These are phyloP conservation scores for Lasioglossum morio DNA, from an alignment of 2,888 invertebrate species.

Conservation along the genomic window DNA sequence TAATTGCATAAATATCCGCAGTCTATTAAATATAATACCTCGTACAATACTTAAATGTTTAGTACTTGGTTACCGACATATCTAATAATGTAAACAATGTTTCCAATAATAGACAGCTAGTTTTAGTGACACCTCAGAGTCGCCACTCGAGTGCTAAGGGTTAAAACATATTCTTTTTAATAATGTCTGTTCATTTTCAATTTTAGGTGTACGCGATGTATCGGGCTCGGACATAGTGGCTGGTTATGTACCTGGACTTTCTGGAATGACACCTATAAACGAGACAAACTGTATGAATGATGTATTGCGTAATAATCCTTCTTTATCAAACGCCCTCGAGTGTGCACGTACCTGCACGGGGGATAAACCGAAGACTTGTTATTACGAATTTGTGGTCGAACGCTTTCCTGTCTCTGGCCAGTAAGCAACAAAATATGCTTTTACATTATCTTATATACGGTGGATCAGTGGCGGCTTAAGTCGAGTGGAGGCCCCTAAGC, in stretches of 20 bases:
- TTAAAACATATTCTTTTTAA: not conserved
- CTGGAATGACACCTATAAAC: constrained; percentile 6
- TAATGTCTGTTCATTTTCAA: not conserved
- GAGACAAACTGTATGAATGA: constrained; percentile 10
- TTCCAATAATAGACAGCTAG: too few species aligned
- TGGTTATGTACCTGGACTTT: constrained; percentile 15
- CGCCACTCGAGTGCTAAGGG: too few species aligned
- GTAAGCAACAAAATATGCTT: constrained; percentile 25
- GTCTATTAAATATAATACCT: too few species aligned
- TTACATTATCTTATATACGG: not conserved
- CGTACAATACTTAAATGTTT: too few species aligned
- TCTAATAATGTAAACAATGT: too few species aligned
- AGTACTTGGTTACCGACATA: too few species aligned
- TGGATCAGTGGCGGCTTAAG: not conserved
- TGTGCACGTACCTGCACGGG: constrained; percentile 77
- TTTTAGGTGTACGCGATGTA: not conserved
- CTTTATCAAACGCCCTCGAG: constrained; percentile 40
- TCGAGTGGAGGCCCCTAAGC: too few species aligned
- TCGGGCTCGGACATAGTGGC: constrained; percentile 43
- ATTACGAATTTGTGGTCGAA: constrained; percentile 74
- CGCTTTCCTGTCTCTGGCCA: constrained; percentile 53
- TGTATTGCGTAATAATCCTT: not conserved
- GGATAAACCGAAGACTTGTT: constrained; percentile 72
- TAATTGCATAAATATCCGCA: too few species aligned
- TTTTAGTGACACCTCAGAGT: too few species aligned